A percentile compares a stretch with the other conserved stretches of the same genome.
These are phyloP conservation scores for Columba livia DNA, from an alignment of 2,113 vertebrate species.

Conservation along the genomic window DNA sequence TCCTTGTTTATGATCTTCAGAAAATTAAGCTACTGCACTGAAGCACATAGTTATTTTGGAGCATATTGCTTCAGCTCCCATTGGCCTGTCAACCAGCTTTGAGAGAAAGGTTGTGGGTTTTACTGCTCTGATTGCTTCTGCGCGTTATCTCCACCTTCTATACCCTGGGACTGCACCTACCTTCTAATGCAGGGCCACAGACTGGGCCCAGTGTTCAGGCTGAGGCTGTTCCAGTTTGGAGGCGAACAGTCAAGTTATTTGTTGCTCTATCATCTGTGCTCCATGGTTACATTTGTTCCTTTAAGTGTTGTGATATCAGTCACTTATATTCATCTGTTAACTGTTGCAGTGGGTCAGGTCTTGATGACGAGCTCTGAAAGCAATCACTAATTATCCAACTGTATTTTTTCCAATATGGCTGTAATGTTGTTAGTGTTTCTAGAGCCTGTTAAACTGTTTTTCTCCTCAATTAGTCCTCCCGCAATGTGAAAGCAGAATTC, in stretches of 20 bases:
- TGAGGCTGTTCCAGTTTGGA: neutral
- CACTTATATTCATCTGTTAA: neutral
- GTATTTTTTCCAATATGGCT: neutral
- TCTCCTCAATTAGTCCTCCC: neutral
- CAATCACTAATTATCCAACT: too few species aligned
- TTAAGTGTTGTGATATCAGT: neutral
- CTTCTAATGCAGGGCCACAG: neutral
- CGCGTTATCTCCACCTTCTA: neutral
- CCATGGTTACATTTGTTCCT: neutral
- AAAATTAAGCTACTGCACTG: neutral
- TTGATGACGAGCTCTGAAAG: neutral
- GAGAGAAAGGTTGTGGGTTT: neutral
- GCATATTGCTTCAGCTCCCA: neutral
- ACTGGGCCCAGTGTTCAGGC: too few species aligned
- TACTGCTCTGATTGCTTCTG: accelerated
- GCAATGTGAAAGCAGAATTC: neutral
- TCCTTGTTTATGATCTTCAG: neutral
- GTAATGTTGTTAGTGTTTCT: neutral
- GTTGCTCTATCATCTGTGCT: neutral
- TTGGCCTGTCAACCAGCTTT: neutral
- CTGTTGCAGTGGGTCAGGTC: neutral
- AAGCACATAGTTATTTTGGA: neutral
- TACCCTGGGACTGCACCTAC: neutral
- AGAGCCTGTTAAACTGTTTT: neutral
- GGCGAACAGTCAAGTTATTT: neutral